Evolutionary conservation across 2,797 vertebrate species (phyloP).

Genomic region (Anas georgica): DNA sequence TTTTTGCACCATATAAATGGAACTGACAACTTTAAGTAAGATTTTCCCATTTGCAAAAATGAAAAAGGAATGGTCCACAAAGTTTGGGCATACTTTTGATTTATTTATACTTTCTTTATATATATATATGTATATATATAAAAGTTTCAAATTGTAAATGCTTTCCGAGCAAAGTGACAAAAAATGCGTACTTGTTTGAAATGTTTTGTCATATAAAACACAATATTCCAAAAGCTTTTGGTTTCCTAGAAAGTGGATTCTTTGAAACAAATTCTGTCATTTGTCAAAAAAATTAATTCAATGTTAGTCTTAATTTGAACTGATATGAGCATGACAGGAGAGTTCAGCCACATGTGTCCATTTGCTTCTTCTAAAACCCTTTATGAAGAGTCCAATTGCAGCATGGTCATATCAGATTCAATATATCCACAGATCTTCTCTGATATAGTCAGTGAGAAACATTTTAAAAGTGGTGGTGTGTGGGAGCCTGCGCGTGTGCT

Average conservation of each 20-base stretch:
- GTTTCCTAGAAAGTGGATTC: not conserved
- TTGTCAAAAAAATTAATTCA: conserved; percentile 8
- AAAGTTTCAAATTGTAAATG: not conserved
- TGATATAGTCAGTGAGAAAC: not conserved
- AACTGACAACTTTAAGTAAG: not conserved
- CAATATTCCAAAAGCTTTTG: not conserved
- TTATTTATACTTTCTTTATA: not conserved
- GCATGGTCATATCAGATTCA: conserved; percentile 5
- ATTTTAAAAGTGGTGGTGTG: not conserved
- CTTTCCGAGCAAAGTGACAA: not conserved
- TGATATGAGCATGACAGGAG: not conserved
- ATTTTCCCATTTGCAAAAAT: not conserved
- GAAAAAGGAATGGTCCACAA: not conserved
- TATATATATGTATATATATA: too few species aligned
- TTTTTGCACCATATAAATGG: not conserved
- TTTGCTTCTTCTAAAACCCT: conserved; percentile 3
- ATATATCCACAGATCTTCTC: not conserved
- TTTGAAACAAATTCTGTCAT: not conserved
- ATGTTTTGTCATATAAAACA: not conserved
- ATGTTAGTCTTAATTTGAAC: not conserved
- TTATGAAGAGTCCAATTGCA: conserved; percentile 28
- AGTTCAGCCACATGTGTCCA: not conserved
- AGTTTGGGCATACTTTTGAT: not conserved
- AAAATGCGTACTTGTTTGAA: not conserved
- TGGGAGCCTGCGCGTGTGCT: accelerated